phyloP scores from a whole-genome alignment of 2,113 vertebrate genomes.

The Galeopterus variegatus region DNA sequence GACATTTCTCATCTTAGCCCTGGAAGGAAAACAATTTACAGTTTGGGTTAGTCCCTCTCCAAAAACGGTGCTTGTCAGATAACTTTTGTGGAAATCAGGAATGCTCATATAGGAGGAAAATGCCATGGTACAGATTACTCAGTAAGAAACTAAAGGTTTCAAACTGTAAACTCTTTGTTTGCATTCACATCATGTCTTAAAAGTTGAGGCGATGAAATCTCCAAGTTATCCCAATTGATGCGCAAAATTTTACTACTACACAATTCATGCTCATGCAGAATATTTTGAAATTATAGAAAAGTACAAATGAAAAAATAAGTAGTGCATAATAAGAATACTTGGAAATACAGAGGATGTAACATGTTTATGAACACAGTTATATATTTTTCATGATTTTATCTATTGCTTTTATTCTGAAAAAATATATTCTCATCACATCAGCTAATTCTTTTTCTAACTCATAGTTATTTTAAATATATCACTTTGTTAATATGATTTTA shows the following conservation, averaged over 20 bases:
- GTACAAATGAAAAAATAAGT: not conserved
- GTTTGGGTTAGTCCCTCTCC: not conserved
- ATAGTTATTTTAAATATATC: not conserved
- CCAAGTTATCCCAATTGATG: not conserved
- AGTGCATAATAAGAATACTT: not conserved
- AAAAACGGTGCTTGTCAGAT: slow-evolving; percentile 48
- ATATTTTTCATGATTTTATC: not conserved
- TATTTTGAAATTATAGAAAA: slow-evolving; percentile 27
- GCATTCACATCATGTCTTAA: not conserved
- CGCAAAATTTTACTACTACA: not conserved
- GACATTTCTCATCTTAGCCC: slow-evolving; percentile 1
- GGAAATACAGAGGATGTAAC: not conserved
- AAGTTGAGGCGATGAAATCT: not conserved
- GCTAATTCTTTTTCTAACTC: not conserved
- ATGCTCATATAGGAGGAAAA: not conserved
- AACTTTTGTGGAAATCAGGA: not conserved
- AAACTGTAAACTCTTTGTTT: not conserved
- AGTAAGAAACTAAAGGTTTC: not conserved
- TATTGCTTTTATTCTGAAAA: not conserved
- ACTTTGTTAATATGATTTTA: not conserved
- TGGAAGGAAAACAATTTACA: slow-evolving; percentile 42
- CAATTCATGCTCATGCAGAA: not conserved
- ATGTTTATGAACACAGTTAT: not conserved
- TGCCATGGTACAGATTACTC: not conserved
- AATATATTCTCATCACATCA: not conserved